These are phyloP conservation scores for Chrysochloris asiatica DNA, from an alignment of 2,113 vertebrate species.

Conservation along the genomic window DNA sequence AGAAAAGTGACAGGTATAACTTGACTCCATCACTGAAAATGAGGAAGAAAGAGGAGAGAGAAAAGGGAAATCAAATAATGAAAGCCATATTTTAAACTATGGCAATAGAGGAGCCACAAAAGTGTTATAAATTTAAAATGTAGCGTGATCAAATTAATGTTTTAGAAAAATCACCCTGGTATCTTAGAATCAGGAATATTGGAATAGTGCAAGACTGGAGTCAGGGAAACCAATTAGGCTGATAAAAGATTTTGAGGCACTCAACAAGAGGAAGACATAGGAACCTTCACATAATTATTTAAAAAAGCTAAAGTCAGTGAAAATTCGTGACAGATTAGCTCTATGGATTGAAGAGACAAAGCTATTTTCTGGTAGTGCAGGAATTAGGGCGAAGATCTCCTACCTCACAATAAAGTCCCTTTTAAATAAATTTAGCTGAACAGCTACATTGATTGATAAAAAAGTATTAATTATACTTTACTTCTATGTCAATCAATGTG, in stretches of 20 bases:
- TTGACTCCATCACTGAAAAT: neutral
- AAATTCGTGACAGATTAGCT: neutral
- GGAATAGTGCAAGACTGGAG: neutral
- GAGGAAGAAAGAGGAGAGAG: neutral
- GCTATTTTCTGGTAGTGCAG: neutral
- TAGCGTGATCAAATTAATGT: neutral
- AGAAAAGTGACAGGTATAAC: neutral
- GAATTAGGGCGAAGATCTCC: neutral
- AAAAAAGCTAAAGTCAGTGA: neutral
- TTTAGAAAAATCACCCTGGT: constrained; percentile 15
- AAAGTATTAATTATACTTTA: neutral
- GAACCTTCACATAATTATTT: no score
- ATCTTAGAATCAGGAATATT: neutral
- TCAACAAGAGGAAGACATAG: no score
- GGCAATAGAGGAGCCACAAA: neutral
- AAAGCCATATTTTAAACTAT: neutral
- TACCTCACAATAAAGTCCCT: neutral
- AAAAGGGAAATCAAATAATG: neutral
- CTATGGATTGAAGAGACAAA: neutral
- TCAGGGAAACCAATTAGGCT: neutral
- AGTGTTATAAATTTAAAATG: neutral
- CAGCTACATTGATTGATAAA: neutral
- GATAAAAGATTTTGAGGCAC: neutral
- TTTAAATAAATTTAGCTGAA: constrained; percentile 22
- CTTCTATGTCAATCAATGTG: no score